Evolutionary conservation across 1,140 invertebrate genomes (phyloP).

Genomic region (Batillaria attramentaria): DNA sequence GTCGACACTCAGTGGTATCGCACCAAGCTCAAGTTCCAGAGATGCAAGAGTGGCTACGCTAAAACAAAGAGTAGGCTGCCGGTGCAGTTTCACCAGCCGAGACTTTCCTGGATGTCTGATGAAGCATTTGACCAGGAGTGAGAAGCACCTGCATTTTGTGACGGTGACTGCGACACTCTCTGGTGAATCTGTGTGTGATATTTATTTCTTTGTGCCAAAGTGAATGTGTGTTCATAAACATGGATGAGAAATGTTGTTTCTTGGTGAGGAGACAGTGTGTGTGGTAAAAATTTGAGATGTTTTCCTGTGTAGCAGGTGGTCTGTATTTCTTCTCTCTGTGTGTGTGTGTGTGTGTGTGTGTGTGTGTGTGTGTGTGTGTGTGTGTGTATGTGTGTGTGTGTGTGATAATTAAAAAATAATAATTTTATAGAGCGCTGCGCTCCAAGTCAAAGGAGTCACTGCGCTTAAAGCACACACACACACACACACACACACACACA

Average conservation of each 20-base stretch:
- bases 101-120: background rate
- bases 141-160: background rate
- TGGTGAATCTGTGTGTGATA: background rate
- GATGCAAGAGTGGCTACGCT: background rate
- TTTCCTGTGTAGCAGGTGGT: background rate
- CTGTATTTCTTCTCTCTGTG: background rate
- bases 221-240: background rate
- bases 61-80: background rate
- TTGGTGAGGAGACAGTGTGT: background rate
- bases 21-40: conserved; percentile 10
- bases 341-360: background rate
- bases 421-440: background rate
- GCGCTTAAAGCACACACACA: background rate
- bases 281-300: background rate
- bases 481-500: too few species aligned
- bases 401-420: too few species aligned
- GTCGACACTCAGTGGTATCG: conserved; percentile 12
- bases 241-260: background rate
- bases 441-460: too few species aligned
- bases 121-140: background rate
- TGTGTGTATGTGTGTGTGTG: background rate
- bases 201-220: background rate
- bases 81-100: background rate
- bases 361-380: background rate
- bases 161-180: background rate